Conservation (phyloP, 2,888 invertebrate species). For the Anaspis maculata region DNA sequence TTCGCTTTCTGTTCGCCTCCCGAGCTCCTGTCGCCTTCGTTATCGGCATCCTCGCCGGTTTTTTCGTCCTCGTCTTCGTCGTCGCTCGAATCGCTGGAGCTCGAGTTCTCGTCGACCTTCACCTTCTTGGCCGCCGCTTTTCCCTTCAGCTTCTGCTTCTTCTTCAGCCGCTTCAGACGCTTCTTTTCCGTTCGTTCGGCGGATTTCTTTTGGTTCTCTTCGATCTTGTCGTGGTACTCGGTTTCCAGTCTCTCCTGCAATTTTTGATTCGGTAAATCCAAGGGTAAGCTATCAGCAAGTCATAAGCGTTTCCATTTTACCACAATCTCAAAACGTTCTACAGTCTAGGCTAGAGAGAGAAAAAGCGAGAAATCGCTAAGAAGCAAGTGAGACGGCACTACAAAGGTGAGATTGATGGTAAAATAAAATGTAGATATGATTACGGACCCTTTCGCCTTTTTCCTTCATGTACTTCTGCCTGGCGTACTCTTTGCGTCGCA, state of each 20-base stretch:
- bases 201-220: conserved; percentile 61
- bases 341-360: no score
- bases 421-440: conserved; percentile 17
- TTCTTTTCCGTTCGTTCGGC: conserved; percentile 86
- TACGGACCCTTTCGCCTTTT: conserved; percentile 78
- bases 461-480: conserved; percentile 89
- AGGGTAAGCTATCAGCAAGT: background rate
- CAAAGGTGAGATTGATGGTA: background rate
- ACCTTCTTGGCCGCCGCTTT: no score
- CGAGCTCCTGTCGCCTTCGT: background rate
- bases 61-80: background rate
- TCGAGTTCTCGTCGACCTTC: conserved; percentile 20
- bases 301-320: conserved; percentile 2
- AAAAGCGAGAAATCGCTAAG: no score
- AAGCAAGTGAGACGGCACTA: no score
- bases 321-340: background rate
- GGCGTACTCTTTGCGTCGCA: conserved; percentile 92
- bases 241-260: conserved; percentile 71
- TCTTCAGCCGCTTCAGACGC: conserved; percentile 77
- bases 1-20: background rate
- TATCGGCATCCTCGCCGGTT: background rate
- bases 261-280: no score
- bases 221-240: conserved; percentile 72
- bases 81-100: background rate
- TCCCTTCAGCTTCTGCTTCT: conserved; percentile 54